Conservation (phyloP, 2,113 vertebrate genomes). For the Aramus guarauna region DNA sequence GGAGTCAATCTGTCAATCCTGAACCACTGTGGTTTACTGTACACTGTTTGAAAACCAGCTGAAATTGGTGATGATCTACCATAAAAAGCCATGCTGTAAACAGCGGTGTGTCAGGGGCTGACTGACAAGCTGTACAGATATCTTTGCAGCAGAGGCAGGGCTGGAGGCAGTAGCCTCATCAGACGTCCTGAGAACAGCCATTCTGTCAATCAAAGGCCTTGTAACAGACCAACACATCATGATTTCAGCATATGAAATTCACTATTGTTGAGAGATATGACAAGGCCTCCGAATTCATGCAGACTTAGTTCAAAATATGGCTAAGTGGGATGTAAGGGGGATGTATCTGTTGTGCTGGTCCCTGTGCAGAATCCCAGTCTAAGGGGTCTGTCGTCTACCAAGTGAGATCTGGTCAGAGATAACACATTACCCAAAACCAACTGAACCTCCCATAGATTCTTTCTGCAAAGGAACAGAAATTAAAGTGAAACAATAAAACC, state of each 20-base stretch:
- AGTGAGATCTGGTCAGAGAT: background rate
- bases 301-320: background rate
- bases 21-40: background rate
- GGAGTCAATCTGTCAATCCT: background rate
- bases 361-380: background rate
- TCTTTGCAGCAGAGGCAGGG: background rate
- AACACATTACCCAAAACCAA: background rate
- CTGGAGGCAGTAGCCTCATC: background rate
- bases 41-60: background rate
- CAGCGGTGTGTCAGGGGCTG: background rate
- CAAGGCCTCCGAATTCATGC: background rate
- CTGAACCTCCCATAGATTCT: background rate
- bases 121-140: background rate
- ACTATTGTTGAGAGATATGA: background rate
- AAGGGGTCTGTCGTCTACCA: background rate
- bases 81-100: background rate
- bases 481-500: background rate
- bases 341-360: background rate
- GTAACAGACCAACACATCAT: background rate
- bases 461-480: background rate
- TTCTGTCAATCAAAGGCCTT: constrained; percentile 26
- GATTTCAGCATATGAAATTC: background rate
- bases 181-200: background rate
- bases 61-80: background rate
- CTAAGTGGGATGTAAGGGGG: background rate